Percentiles rank a stretch among this genome's conserved stretches.
Conservation (phyloP, 2,797 vertebrate genomes). For the Lagorchestes hirsutus region DNA sequence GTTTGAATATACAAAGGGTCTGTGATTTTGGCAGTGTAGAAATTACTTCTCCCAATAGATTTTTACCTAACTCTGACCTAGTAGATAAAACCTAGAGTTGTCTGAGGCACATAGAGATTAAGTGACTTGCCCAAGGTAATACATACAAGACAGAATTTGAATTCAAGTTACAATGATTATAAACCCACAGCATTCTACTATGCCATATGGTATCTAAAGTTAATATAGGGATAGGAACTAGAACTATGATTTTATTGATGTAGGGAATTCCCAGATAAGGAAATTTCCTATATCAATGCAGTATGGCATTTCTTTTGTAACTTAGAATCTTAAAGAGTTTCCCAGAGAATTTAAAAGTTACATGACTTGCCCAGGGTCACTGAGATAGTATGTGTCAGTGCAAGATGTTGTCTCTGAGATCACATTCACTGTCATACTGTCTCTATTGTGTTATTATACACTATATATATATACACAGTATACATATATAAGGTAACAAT, state of each 20-base stretch:
- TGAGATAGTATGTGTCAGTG: not conserved
- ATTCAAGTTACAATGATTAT: not conserved
- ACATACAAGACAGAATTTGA: not conserved
- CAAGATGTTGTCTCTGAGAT: not conserved
- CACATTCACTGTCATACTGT: not conserved
- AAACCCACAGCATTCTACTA: not conserved
- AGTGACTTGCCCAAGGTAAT: not conserved
- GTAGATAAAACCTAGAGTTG: not conserved
- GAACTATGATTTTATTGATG: not conserved
- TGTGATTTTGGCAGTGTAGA: not conserved
- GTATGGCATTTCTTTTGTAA: not conserved
- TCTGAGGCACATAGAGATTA: not conserved
- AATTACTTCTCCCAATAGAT: not conserved
- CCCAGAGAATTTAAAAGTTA: not conserved
- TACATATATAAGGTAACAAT: not conserved
- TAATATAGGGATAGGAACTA: not conserved
- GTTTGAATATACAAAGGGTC: not conserved
- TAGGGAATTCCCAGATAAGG: not conserved
- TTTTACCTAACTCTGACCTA: not conserved
- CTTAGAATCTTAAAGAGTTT: not conserved
- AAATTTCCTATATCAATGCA: not conserved
- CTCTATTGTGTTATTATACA: too few relatives aligned
- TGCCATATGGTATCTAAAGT: not conserved
- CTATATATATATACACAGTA: too few relatives aligned
- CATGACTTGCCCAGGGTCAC: not conserved